phyloP scores from a whole-genome alignment of 2,888 invertebrate genomes.

The Palloptera scutellata region DNA sequence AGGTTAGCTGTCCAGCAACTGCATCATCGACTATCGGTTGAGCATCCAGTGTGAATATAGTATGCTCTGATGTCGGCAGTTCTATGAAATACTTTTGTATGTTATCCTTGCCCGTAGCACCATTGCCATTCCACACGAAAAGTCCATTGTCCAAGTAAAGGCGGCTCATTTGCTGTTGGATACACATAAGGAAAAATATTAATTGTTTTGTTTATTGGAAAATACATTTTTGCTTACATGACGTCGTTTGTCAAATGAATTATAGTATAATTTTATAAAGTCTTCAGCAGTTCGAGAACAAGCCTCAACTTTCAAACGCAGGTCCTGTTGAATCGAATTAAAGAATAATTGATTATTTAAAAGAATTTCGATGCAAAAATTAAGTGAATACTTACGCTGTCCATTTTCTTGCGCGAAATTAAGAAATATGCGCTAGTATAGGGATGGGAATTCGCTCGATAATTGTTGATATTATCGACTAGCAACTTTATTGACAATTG shows the following conservation, averaged over 20 bases:
- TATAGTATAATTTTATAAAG: conserved; percentile 89
- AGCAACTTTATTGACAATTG: too few species aligned
- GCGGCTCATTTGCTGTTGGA: conserved; percentile 73
- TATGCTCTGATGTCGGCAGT: conserved; percentile 82
- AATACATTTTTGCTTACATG: conserved; percentile 69
- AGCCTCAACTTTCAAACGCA: conserved; percentile 75
- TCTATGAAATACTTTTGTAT: conserved; percentile 88
- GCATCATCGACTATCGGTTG: conserved; percentile 84
- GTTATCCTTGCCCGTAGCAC: conserved; percentile 78
- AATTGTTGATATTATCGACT: too few species aligned
- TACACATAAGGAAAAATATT: not conserved
- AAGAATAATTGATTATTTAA: not conserved
- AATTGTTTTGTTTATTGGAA: conserved; percentile 25
- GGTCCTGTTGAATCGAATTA: conserved; percentile 62
- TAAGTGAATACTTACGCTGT: conserved; percentile 33
- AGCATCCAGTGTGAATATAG: conserved; percentile 81
- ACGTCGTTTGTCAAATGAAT: conserved; percentile 85
- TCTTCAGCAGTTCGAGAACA: conserved; percentile 88
- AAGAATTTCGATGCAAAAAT: too few species aligned
- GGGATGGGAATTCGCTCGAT: too few species aligned
- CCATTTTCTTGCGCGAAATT: conserved; percentile 26
- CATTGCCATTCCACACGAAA: conserved; percentile 94
- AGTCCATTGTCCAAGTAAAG: conserved; percentile 84
- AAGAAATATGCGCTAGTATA: too few species aligned
- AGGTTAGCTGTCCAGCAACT: conserved; percentile 79